Evolutionary conservation across 2,113 vertebrate species (phyloP).

Genomic region (zebrafish (Danio rerio)): GRCz12tu NC_133200.1:8619001-8619500

Average conservation of each 20-base stretch:
- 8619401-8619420: conserved; percentile 44
- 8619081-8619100: conserved; percentile 16
- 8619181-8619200: background rate
- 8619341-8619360: background rate
- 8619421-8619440: conserved; percentile 7
- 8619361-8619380: background rate
- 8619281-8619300: too few species aligned
- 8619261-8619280: too few species aligned
- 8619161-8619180: background rate
- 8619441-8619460: conserved; percentile 20
- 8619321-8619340: too few species aligned
- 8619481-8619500: conserved; percentile 20
- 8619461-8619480: background rate
- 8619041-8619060: conserved; percentile 58
- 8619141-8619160: background rate
- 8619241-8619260: too few species aligned
- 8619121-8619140: conserved; percentile 10
- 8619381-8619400: background rate
- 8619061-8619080: conserved; percentile 53
- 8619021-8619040: conserved; percentile 60
- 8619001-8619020: background rate
- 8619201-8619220: too few species aligned
- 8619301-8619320: too few species aligned
- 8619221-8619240: too few species aligned
- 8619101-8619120: conserved; percentile 25